Evolutionary conservation across 2,888 invertebrate genomes (phyloP).

Genomic region (Gastrophysa polygoni): DNA sequence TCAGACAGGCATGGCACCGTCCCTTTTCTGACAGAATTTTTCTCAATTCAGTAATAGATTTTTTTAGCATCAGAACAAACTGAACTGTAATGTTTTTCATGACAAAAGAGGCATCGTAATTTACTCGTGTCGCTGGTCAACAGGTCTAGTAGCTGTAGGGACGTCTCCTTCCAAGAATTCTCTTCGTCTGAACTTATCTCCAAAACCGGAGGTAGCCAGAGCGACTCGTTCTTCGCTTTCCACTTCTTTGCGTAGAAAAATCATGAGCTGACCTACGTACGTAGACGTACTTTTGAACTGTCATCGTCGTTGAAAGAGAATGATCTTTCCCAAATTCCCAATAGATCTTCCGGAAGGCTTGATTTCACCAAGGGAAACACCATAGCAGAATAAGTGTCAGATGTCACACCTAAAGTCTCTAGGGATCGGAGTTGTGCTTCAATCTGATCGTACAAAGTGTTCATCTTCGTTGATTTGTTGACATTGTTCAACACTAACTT

Average conservation of each 20-base stretch:
- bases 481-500: conserved; percentile 41
- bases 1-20: not conserved
- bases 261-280: not conserved
- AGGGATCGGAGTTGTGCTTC: conserved; percentile 35
- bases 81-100: not conserved
- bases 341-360: conserved; percentile 40
- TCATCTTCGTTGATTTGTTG: conserved; percentile 9
- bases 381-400: conserved; percentile 44
- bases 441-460: conserved; percentile 41
- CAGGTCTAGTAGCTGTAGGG: not conserved
- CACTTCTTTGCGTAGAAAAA: not conserved
- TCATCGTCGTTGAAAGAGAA: not conserved
- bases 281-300: not conserved
- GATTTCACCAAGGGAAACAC: conserved; percentile 48
- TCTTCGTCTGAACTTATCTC: too few relatives aligned
- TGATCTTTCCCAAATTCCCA: conserved; percentile 38
- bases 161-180: not conserved
- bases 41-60: not conserved
- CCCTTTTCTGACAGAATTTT: not conserved
- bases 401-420: not conserved
- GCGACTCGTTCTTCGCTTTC: not conserved
- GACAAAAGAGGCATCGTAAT: not conserved
- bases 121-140: too few relatives aligned
- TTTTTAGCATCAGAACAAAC: not conserved
- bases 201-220: not conserved